A percentile compares a stretch with the other conserved stretches of the same genome.
Conservation (phyloP, 2,113 vertebrate genomes). For the Malurus elegans region DNA sequence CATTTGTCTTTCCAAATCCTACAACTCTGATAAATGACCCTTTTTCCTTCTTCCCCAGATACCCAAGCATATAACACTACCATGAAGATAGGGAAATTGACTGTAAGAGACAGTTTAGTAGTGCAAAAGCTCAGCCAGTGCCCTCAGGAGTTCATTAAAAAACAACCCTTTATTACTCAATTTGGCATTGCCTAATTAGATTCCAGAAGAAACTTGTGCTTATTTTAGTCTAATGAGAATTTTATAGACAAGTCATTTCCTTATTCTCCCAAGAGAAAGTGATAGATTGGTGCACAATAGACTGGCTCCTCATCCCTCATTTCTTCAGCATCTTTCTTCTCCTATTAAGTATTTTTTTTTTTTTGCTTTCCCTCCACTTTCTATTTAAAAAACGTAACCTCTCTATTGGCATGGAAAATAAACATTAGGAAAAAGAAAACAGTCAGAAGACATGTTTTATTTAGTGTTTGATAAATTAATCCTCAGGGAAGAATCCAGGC, state of each 20-base stretch:
- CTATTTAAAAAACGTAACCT: conserved; percentile 34
- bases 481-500: conserved; percentile 47
- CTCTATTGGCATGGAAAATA: conserved; percentile 64
- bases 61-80: conserved; percentile 3
- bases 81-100: conserved; percentile 31
- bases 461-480: conserved; percentile 64
- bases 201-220: conserved; percentile 59
- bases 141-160: conserved; percentile 69
- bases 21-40: conserved; percentile 23
- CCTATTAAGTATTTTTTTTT: neutral
- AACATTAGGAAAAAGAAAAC: conserved; percentile 65
- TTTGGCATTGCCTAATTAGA: conserved; percentile 52
- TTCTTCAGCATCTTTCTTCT: conserved; percentile 54
- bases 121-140: conserved; percentile 31
- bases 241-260: conserved; percentile 74
- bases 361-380: neutral
- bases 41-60: neutral
- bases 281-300: conserved; percentile 51
- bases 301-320: conserved; percentile 21
- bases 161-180: conserved; percentile 63
- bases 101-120: conserved; percentile 38
- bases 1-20: conserved; percentile 15
- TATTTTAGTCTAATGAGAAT: conserved; percentile 72
- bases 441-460: conserved; percentile 62
- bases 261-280: conserved; percentile 60